These are phyloP conservation scores for Sinohyriopsis cumingii DNA, from an alignment of 2,888 invertebrate genomes.

Conservation along the genomic window DNA sequence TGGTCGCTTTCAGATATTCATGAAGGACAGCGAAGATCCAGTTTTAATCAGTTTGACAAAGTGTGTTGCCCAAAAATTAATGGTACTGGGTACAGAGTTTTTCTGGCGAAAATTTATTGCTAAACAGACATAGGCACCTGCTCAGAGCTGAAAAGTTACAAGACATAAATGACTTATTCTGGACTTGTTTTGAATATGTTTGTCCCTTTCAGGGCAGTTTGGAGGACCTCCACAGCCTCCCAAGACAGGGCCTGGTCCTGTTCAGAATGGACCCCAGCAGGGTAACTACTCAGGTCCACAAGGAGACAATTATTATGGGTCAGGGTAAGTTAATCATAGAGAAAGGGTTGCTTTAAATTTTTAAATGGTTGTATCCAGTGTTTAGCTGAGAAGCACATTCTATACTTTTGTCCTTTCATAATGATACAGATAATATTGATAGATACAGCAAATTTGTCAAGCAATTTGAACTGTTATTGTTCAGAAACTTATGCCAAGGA, in stretches of 20 bases:
- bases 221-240: conserved; percentile 28
- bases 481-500: not conserved
- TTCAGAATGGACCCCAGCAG: conserved; percentile 31
- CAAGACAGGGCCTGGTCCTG: conserved; percentile 23
- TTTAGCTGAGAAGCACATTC: too few relatives aligned
- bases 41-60: too few relatives aligned
- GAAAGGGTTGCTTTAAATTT: not conserved
- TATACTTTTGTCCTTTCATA: too few relatives aligned
- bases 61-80: too few relatives aligned
- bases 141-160: not conserved
- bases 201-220: conserved; percentile 34
- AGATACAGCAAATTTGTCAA: not conserved
- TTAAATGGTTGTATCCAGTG: too few relatives aligned
- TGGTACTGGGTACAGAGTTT: too few relatives aligned
- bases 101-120: too few relatives aligned
- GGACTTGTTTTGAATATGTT: conserved; percentile 1
- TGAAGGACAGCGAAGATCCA: too few relatives aligned
- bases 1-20: too few relatives aligned
- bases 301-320: conserved; percentile 35
- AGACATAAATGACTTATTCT: not conserved
- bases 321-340: conserved; percentile 23
- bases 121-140: not conserved
- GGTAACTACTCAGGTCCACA: conserved; percentile 31
- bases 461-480: not conserved
- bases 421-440: too few relatives aligned